These are phyloP conservation scores for Gasteruption jaculator DNA, from an alignment of 2,888 invertebrate genomes.

Conservation along the genomic window DNA sequence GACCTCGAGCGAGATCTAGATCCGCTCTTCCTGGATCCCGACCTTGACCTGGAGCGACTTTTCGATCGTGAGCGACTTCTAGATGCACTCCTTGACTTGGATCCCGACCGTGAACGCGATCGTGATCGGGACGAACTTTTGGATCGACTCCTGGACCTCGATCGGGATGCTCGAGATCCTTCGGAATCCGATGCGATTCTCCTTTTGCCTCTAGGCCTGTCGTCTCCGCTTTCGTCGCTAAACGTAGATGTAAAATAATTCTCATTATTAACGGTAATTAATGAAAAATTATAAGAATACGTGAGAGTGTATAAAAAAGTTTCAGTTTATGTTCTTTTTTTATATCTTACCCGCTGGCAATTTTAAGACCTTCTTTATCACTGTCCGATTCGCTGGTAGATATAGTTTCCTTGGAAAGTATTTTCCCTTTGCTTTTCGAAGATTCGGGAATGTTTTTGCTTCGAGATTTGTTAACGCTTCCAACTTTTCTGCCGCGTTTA, in stretches of 20 bases:
- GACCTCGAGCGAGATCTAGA: constrained; percentile 40
- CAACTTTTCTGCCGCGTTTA: constrained; percentile 59
- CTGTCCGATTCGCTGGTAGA: constrained; percentile 83
- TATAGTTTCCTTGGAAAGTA: constrained; percentile 92
- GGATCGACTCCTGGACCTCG: constrained; percentile 29
- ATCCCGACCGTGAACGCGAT: constrained; percentile 30
- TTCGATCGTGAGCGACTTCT: constrained; percentile 28
- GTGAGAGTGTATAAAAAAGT: neutral
- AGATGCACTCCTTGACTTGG: constrained; percentile 29
- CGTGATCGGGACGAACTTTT: constrained; percentile 19
- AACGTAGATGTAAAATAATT: constrained; percentile 1
- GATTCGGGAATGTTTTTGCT: constrained; percentile 58
- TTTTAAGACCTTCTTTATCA: constrained; percentile 60
- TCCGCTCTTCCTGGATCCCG: constrained; percentile 30
- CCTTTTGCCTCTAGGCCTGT: constrained; percentile 54
- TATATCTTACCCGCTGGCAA: constrained; percentile 56
- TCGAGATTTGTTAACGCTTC: constrained; percentile 35
- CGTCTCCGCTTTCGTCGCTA: constrained; percentile 51
- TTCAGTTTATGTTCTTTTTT: constrained; percentile 7
- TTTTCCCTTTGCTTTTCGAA: constrained; percentile 80
- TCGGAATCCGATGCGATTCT: constrained; percentile 64
- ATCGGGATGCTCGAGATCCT: constrained; percentile 50
- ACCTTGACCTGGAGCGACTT: constrained; percentile 39
- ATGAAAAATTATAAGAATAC: constrained; percentile 11
- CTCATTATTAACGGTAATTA: constrained; percentile 1